Conservation (phyloP, 2,888 invertebrate genomes). For the Thereva nobilitata region DNA sequence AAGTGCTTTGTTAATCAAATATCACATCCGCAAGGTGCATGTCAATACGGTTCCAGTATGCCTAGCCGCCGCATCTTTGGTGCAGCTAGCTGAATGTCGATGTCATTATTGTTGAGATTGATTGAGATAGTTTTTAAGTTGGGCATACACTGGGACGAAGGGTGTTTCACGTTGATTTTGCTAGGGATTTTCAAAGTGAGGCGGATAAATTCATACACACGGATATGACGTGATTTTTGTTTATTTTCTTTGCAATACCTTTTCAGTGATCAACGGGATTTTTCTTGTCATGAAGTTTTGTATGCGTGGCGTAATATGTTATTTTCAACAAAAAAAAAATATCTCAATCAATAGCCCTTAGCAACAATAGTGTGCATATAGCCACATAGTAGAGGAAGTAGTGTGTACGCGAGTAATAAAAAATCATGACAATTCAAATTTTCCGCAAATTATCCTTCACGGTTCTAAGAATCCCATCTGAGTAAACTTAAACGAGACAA, state of each 20-base stretch:
- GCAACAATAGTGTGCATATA: slow-evolving; percentile 21
- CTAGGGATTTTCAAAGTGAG: no score
- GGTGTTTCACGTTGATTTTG: no score
- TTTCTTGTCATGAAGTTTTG: not conserved
- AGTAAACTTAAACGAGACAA: no score
- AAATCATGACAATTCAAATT: slow-evolving; percentile 30
- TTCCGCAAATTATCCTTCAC: slow-evolving; percentile 21
- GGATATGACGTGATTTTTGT: no score
- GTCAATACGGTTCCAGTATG: slow-evolving; percentile 26
- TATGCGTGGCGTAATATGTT: not conserved
- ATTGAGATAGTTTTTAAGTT: no score
- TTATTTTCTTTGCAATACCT: no score
- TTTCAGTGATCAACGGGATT: not conserved
- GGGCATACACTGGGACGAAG: no score
- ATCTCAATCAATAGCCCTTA: slow-evolving; percentile 11
- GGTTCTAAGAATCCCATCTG: not conserved
- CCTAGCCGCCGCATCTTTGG: slow-evolving; percentile 4
- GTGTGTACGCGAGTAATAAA: slow-evolving; percentile 15
- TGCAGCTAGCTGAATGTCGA: no score
- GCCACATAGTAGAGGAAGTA: not conserved
- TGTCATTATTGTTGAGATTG: no score
- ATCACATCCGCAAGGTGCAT: slow-evolving; percentile 23
- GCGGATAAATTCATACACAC: no score
- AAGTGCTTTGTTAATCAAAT: slow-evolving; percentile 30
- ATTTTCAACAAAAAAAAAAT: not conserved